phyloP scores from a whole-genome alignment of 1,140 invertebrate genomes.

The Centruroides vittatus region DNA sequence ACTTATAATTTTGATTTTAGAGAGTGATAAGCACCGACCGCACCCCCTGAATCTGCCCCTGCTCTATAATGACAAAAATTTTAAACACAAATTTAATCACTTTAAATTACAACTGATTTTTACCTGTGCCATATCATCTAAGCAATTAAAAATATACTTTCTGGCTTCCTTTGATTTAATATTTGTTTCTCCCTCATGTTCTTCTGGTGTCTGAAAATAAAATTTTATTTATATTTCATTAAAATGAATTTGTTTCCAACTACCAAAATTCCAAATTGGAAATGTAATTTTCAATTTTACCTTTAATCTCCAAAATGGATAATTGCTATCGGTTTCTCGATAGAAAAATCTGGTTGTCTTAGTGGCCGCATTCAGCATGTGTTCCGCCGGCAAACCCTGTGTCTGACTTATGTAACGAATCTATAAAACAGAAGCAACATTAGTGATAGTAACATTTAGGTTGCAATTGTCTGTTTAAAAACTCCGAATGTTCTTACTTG shows the following conservation, averaged over 20 bases:
- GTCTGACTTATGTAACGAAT: slow-evolving; percentile 76
- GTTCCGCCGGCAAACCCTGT: slow-evolving; percentile 86
- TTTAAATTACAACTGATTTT: not conserved
- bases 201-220: slow-evolving; percentile 61
- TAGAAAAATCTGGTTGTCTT: slow-evolving; percentile 99
- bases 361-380: slow-evolving; percentile 93
- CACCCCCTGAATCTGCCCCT: too few species aligned
- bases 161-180: slow-evolving; percentile 98
- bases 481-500: slow-evolving; percentile 26
- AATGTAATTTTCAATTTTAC: not conserved
- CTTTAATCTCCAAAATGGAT: slow-evolving; percentile 93
- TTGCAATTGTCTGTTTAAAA: not conserved
- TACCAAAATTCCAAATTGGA: too few species aligned
- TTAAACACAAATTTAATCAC: too few species aligned
- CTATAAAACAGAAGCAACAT: slow-evolving; percentile 14
- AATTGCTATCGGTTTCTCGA: slow-evolving; percentile 77
- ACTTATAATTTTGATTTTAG: too few species aligned
- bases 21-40: too few species aligned
- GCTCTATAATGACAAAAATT: too few species aligned
- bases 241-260: not conserved
- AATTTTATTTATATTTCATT: not conserved
- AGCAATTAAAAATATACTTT: slow-evolving; percentile 98
- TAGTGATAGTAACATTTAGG: not conserved
- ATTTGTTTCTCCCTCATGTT: slow-evolving; percentile 91
- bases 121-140: slow-evolving; percentile 89